Evolutionary conservation across 2,888 invertebrate species (phyloP).

Genomic region (Onchidella celtica): DNA sequence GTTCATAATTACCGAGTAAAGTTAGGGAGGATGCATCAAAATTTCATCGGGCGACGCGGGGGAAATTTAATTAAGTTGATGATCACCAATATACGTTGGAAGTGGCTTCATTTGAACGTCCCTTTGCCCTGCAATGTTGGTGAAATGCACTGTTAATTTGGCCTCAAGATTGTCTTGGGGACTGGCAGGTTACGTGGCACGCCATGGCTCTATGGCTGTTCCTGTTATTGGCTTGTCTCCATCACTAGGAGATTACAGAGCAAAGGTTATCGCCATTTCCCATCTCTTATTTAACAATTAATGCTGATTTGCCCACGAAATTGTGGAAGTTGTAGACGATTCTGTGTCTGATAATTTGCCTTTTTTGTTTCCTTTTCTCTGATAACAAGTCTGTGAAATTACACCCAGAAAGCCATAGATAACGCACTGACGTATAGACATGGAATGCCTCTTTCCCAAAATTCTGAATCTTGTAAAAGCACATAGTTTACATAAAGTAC

Average conservation of each 20-base stretch:
- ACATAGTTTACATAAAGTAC: too few species aligned
- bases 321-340: too few species aligned
- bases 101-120: neutral
- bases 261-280: neutral
- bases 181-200: neutral
- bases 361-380: too few species aligned
- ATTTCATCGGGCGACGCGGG: conserved; percentile 5
- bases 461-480: too few species aligned
- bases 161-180: neutral
- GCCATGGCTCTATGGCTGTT: neutral
- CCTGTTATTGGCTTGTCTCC: too few species aligned
- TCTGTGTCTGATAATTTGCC: too few species aligned
- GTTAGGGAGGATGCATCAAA: conserved; percentile 25
- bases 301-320: too few species aligned
- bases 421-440: too few species aligned
- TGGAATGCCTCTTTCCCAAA: too few species aligned
- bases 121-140: neutral
- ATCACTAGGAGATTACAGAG: too few species aligned
- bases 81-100: conserved; percentile 23
- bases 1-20: conserved; percentile 37
- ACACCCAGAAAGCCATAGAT: too few species aligned
- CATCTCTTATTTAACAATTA: neutral
- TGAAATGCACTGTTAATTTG: neutral
- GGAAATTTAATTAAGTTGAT: conserved; percentile 49
- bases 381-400: too few species aligned